phyloP scores from a whole-genome alignment of 2,113 vertebrate genomes.

The Sisor rabdophorus region DNA sequence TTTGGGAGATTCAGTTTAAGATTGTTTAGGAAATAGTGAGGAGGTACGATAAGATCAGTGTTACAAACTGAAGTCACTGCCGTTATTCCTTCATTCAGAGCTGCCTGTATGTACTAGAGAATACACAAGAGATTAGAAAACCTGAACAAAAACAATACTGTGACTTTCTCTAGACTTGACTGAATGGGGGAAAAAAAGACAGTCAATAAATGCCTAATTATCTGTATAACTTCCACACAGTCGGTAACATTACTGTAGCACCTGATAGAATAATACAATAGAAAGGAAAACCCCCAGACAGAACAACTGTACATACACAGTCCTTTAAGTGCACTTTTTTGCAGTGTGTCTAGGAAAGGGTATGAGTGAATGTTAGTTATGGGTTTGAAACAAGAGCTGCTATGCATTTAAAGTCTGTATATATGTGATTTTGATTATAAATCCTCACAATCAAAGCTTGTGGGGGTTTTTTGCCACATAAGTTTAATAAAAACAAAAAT shows the following conservation, averaged over 20 bases:
- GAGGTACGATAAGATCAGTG: neutral
- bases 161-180: neutral
- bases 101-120: neutral
- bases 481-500: neutral
- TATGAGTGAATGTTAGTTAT: neutral
- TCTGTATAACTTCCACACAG: neutral
- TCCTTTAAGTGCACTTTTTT: slow-evolving; percentile 11
- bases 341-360: neutral
- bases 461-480: neutral
- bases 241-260: slow-evolving; percentile 2
- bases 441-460: neutral
- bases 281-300: neutral
- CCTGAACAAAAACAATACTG: neutral
- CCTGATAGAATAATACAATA: neutral
- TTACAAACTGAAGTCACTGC: slow-evolving; percentile 16
- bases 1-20: neutral
- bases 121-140: neutral
- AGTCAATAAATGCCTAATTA: neutral
- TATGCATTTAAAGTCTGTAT: slow-evolving; percentile 5
- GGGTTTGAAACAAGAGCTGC: neutral
- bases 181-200: neutral
- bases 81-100: slow-evolving; percentile 9
- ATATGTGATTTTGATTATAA: slow-evolving; percentile 6
- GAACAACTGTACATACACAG: slow-evolving; percentile 1
- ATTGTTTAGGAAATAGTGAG: neutral